phyloP scores from a whole-genome alignment of 2,797 vertebrate genomes.

The Carduelis carduelis region DNA sequence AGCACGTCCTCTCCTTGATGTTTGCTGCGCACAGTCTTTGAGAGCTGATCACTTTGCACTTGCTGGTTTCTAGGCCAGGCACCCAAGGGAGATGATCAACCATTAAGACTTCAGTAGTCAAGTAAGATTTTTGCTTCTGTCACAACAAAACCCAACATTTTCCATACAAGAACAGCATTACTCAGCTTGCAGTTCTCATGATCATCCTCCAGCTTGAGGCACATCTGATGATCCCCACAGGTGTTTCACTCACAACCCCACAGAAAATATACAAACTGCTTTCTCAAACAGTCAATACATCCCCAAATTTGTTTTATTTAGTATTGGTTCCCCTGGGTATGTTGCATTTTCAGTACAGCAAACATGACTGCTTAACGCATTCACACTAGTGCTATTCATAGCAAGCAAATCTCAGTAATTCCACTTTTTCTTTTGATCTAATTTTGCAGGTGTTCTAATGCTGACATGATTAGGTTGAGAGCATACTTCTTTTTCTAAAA shows the following conservation, averaged over 20 bases:
- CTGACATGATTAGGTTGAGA: slow-evolving; percentile 35
- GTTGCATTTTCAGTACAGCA: neutral
- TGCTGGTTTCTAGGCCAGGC: neutral
- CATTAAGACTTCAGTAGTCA: neutral
- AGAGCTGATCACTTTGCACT: neutral
- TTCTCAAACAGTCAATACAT: neutral
- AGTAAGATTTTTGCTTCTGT: neutral
- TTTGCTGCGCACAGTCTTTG: neutral
- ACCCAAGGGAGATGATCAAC: neutral
- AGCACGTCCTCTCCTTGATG: neutral
- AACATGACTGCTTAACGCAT: neutral
- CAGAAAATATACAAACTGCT: neutral
- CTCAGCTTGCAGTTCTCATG: neutral
- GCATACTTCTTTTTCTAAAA: slow-evolving; percentile 28
- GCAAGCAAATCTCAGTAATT: slow-evolving; percentile 40
- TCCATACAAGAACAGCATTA: neutral
- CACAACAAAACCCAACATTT: neutral
- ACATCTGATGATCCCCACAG: neutral
- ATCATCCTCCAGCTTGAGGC: neutral
- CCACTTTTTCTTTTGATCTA: slow-evolving; percentile 52
- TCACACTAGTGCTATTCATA: slow-evolving; percentile 40
- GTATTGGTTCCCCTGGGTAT: neutral
- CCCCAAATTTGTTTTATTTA: neutral
- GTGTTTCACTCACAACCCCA: neutral
- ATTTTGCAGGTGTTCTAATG: slow-evolving; percentile 58